phyloP scores from a whole-genome alignment of 1,140 invertebrate species.

The Drosophila mojavensis region DNA sequence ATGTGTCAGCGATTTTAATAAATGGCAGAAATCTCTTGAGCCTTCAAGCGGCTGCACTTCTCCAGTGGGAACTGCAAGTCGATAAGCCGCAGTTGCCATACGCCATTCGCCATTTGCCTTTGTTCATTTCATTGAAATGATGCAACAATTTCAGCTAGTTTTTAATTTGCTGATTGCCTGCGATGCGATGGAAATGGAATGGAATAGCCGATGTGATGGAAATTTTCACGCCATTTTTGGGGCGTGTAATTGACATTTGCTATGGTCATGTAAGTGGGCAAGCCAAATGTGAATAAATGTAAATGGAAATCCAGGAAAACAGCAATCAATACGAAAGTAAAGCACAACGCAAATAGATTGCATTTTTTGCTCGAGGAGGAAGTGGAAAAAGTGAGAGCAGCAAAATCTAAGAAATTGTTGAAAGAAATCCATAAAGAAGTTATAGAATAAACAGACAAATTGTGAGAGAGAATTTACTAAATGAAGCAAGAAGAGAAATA shows the following conservation, averaged over 20 bases:
- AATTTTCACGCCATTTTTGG: constrained; percentile 30
- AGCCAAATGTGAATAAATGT: neutral
- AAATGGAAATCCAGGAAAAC: constrained; percentile 14
- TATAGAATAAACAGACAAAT: neutral
- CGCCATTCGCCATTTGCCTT: constrained; percentile 17
- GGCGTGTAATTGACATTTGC: constrained; percentile 34
- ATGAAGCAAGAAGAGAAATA: neutral
- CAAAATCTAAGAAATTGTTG: too few relatives aligned
- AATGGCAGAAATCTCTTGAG: constrained; percentile 40
- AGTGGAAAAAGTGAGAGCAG: neutral
- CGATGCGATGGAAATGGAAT: constrained; percentile 10
- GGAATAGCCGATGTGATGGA: constrained; percentile 5
- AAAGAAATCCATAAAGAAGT: neutral
- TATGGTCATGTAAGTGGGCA: constrained; percentile 13
- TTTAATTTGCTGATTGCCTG: constrained; percentile 50
- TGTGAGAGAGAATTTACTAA: too few relatives aligned
- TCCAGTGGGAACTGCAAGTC: constrained; percentile 16
- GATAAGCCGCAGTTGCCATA: constrained; percentile 24
- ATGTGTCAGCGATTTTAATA: constrained; percentile 41
- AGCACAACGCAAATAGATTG: neutral
- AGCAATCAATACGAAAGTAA: constrained; percentile 1
- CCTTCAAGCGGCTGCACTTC: constrained; percentile 10
- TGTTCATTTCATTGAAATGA: constrained; percentile 34
- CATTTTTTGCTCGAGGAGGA: neutral
- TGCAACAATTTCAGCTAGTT: constrained; percentile 25